phyloP scores from a whole-genome alignment of 2,797 vertebrate species.

The Sebastes minor region DNA sequence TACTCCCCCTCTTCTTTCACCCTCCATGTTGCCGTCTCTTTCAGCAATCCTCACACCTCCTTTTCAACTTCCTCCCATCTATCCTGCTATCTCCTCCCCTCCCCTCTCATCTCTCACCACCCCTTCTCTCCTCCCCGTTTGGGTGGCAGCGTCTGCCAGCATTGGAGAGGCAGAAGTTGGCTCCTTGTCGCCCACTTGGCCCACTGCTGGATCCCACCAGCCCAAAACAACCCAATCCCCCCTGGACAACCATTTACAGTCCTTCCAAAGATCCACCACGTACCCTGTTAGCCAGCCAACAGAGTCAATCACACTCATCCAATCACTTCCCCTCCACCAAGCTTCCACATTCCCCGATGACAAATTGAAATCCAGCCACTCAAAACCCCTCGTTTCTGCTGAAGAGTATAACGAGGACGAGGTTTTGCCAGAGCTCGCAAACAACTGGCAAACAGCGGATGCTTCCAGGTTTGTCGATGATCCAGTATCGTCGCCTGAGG shows the following conservation, averaged over 20 bases:
- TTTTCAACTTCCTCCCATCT: not conserved
- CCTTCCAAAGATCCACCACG: conserved; percentile 6
- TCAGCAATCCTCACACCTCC: not conserved
- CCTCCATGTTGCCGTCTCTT: not conserved
- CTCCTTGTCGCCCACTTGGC: conserved; percentile 28
- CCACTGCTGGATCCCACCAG: conserved; percentile 38
- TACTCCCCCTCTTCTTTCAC: not conserved
- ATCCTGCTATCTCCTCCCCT: not conserved
- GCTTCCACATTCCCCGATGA: not conserved
- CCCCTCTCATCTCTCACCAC: not conserved
- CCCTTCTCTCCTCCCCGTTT: not conserved
- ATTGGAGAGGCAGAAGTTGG: conserved; percentile 11
- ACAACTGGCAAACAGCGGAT: not conserved
- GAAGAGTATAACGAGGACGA: not conserved
- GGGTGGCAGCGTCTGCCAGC: conserved; percentile 2
- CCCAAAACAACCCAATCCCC: conserved; percentile 13
- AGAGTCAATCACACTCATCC: not conserved
- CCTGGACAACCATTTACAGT: not conserved
- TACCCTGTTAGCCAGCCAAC: not conserved
- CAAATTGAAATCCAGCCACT: not conserved
- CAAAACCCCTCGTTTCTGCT: not conserved
- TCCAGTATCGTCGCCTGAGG: not conserved
- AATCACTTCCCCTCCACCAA: not conserved
- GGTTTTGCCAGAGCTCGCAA: not conserved
- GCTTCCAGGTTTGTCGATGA: not conserved